Conservation (phyloP, 1,140 invertebrate species). For the Pachypeltis micranthus region DNA sequence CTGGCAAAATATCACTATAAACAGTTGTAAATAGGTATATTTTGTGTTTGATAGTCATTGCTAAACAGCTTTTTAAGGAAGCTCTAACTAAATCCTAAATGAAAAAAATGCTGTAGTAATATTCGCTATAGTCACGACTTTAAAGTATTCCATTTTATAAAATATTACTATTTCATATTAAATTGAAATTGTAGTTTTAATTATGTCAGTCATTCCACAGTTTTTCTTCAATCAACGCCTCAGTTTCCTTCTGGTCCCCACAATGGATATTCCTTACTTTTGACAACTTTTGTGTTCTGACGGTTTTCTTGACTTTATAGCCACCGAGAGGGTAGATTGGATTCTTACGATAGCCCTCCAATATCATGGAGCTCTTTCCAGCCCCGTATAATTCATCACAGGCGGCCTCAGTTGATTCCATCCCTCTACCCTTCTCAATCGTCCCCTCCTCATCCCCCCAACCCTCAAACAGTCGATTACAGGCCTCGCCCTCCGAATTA, state of each 20-base stretch:
- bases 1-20: no score
- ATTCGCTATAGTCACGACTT: no score
- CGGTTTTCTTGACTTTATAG: constrained; percentile 13
- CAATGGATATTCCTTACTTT: not conserved
- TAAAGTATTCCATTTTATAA: not conserved
- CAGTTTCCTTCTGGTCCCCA: not conserved
- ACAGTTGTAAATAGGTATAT: no score
- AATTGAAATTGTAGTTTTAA: not conserved
- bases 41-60: no score
- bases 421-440: not conserved
- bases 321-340: not conserved
- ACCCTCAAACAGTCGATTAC: not conserved
- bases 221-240: not conserved
- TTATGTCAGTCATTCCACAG: not conserved
- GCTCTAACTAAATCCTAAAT: no score
- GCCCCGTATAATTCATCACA: constrained; percentile 8
- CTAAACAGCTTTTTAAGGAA: no score
- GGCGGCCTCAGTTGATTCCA: constrained; percentile 11
- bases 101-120: no score
- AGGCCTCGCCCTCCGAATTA: not conserved
- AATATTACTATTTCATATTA: not conserved
- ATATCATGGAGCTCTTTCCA: constrained; percentile 11
- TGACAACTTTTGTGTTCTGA: not conserved
- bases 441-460: not conserved
- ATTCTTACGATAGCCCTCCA: constrained; percentile 3